These are phyloP conservation scores for Acleris emargana DNA, from an alignment of 2,888 invertebrate genomes.

Conservation along the genomic window DNA sequence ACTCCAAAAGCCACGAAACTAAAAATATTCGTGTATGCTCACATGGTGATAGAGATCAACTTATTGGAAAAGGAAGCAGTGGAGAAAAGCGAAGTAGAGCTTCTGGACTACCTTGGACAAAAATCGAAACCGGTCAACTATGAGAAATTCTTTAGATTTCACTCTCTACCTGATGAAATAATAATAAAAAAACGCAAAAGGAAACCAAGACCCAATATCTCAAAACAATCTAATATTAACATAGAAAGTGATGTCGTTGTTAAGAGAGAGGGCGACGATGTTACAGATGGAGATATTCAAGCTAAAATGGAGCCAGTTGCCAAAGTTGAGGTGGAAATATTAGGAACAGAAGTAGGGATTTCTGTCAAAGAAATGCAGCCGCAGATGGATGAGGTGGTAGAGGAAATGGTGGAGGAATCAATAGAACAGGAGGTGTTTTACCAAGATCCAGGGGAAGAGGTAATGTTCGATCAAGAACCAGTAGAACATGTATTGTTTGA, in stretches of 20 bases:
- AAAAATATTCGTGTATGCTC: slow-evolving; percentile 22
- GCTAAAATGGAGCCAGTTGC: not conserved
- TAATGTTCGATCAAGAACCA: not conserved
- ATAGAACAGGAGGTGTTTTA: not conserved
- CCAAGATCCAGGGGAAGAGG: not conserved
- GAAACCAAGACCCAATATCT: not conserved
- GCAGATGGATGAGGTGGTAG: not conserved
- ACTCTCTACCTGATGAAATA: not conserved
- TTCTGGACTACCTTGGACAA: slow-evolving; percentile 28
- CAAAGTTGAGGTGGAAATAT: not conserved
- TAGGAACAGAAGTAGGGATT: not conserved
- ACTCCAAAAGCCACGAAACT: not conserved
- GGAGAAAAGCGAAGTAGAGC: not conserved
- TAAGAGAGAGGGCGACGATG: not conserved
- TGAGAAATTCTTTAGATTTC: slow-evolving; percentile 21
- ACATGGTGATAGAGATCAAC: slow-evolving; percentile 23
- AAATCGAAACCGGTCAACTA: slow-evolving; percentile 25
- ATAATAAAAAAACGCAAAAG: not conserved
- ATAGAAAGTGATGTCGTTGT: slow-evolving; percentile 3
- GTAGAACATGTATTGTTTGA: not conserved
- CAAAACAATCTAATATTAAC: not conserved
- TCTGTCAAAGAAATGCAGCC: not conserved
- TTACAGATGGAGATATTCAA: not conserved
- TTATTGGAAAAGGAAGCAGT: not conserved
- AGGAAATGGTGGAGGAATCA: not conserved